Percentiles rank a stretch among this genome's conserved stretches.
phyloP scores from a whole-genome alignment of 2,888 invertebrate species.

The Plagodis pulveraria region DNA sequence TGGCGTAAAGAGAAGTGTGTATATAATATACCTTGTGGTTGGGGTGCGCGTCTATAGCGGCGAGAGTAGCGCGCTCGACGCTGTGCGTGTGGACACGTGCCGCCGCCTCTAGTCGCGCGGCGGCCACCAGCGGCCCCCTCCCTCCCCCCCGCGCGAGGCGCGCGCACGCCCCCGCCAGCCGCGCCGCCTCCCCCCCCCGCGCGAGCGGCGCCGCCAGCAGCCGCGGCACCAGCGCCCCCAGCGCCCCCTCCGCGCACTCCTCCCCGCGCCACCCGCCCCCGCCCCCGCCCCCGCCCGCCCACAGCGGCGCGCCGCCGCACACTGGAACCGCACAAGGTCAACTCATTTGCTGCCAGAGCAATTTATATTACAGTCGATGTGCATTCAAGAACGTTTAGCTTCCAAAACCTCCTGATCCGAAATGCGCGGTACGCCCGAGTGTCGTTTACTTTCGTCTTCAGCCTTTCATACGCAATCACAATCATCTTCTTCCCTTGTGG shows the following conservation, averaged over 20 bases:
- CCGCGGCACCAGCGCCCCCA: conserved; percentile 38
- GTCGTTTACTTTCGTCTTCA: too few species aligned
- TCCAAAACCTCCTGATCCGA: too few species aligned
- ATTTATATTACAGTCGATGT: too few species aligned
- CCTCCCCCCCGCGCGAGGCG: conserved; percentile 25
- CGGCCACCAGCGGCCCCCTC: conserved; percentile 41
- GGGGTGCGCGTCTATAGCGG: conserved; percentile 48
- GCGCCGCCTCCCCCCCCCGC: conserved; percentile 28
- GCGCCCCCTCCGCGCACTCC: conserved; percentile 40
- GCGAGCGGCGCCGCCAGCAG: conserved; percentile 47
- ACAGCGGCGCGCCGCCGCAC: conserved; percentile 29
- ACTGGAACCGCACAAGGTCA: conserved; percentile 2
- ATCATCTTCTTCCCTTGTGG: too few species aligned
- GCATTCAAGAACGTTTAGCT: too few species aligned
- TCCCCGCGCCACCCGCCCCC: conserved; percentile 27
- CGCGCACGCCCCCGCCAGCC: conserved; percentile 28
- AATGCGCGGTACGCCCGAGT: too few species aligned
- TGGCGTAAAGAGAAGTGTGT: too few species aligned
- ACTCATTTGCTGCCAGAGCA: too few species aligned
- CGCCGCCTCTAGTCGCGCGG: conserved; percentile 39
- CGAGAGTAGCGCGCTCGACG: conserved; percentile 79
- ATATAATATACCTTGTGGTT: conserved; percentile 36
- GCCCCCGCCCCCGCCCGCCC: conserved; percentile 27
- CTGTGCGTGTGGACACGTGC: conserved; percentile 39
- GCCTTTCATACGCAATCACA: too few species aligned